A percentile compares a stretch with the other conserved stretches of the same genome.
phyloP scores from a whole-genome alignment of 2,797 vertebrate species.

The Sternotherus odoratus region DNA sequence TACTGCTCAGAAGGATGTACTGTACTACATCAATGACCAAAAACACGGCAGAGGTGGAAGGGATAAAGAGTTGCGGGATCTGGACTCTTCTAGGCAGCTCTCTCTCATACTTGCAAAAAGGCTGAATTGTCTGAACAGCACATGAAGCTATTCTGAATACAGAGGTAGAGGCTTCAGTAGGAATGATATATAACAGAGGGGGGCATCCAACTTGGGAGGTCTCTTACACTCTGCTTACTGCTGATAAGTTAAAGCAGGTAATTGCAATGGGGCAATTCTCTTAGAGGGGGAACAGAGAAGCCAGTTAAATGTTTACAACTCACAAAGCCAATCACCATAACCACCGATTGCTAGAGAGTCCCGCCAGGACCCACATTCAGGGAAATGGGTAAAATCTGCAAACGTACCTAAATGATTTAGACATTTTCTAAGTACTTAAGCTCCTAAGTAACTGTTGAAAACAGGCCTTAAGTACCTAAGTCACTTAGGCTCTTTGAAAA shows the following conservation, averaged over 20 bases:
- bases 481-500: background rate
- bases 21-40: background rate
- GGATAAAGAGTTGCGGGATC: background rate
- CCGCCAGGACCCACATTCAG: fast-evolving
- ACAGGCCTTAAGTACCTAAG: background rate
- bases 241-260: background rate
- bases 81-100: background rate
- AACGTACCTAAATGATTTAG: background rate
- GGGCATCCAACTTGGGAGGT: background rate
- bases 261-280: fast-evolving
- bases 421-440: background rate
- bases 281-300: background rate
- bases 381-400: background rate
- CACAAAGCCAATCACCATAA: background rate
- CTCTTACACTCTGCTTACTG: background rate
- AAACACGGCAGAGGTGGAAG: fast-evolving
- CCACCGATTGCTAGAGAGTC: background rate
- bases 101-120: background rate
- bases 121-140: background rate
- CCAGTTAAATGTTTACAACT: background rate
- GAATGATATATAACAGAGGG: background rate
- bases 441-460: background rate
- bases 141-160: background rate
- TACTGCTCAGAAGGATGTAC: background rate
- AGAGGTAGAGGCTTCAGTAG: background rate